Evolutionary conservation across 1,140 invertebrate genomes (phyloP).

Genomic region (Habropoda laboriosa): DNA sequence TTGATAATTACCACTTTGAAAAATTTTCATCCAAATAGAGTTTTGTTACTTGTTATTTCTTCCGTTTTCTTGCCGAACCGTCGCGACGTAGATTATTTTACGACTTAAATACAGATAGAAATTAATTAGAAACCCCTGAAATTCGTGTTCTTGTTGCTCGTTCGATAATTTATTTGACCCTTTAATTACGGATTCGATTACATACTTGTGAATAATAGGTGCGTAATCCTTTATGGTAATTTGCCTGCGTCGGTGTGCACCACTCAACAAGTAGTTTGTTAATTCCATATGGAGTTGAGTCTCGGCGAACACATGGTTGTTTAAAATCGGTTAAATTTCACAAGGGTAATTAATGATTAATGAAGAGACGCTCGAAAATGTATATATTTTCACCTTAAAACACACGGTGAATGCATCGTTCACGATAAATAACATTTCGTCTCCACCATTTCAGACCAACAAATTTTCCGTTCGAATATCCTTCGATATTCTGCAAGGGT

Average conservation of each 20-base stretch:
- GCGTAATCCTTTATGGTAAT: constrained; percentile 40
- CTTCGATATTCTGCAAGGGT: too few relatives aligned
- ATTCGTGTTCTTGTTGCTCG: neutral
- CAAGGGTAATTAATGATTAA: neutral
- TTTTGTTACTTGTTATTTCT: too few relatives aligned
- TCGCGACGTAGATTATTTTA: neutral
- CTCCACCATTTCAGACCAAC: too few relatives aligned
- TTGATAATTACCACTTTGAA: too few relatives aligned
- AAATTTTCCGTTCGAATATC: too few relatives aligned
- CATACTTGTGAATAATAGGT: constrained; percentile 38
- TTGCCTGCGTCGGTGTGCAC: neutral
- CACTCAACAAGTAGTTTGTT: constrained; percentile 46
- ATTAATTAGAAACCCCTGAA: constrained; percentile 21
- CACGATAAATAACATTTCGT: too few relatives aligned
- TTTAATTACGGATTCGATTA: constrained; percentile 45
- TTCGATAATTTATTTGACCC: constrained; percentile 20
- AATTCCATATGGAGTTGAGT: neutral
- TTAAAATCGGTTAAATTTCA: neutral
- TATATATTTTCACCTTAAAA: too few relatives aligned
- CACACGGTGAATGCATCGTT: too few relatives aligned
- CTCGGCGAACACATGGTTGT: neutral
- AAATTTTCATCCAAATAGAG: too few relatives aligned
- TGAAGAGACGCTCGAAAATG: neutral
- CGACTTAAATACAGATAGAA: neutral
- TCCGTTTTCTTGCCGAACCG: neutral